Conservation (phyloP, 2,113 vertebrate genomes). For the Trematocara macrostoma region DNA sequence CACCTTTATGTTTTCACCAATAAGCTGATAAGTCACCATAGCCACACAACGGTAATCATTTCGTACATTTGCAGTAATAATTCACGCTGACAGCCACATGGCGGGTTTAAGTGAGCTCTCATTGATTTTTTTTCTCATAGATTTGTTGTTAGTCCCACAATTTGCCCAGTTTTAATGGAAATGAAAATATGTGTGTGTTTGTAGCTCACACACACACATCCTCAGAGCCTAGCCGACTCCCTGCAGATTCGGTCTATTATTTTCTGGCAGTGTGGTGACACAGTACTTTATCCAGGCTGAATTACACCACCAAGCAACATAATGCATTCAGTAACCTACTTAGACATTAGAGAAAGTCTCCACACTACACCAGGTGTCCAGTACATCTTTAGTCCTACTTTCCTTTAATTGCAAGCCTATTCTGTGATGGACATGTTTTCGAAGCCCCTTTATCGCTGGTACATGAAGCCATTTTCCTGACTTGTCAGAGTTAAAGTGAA, state of each 20-base stretch:
- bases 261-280: slow-evolving; percentile 29
- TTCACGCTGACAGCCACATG: neutral
- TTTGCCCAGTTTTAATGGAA: neutral
- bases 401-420: neutral
- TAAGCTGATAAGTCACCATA: neutral
- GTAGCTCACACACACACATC: neutral
- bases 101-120: neutral
- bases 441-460: neutral
- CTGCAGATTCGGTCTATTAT: slow-evolving; percentile 26
- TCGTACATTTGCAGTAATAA: neutral
- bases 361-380: slow-evolving; percentile 23
- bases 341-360: slow-evolving; percentile 29
- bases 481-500: neutral
- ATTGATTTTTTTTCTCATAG: neutral
- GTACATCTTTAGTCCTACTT: neutral
- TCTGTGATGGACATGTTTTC: neutral
- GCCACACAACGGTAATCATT: neutral
- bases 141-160: neutral
- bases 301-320: slow-evolving; percentile 6
- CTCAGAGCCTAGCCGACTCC: slow-evolving; percentile 2
- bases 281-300: slow-evolving; percentile 36
- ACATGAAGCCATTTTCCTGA: neutral
- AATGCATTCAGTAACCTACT: slow-evolving; percentile 45
- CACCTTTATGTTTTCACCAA: neutral
- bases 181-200: slow-evolving; percentile 1